phyloP scores from a whole-genome alignment of 2,888 invertebrate genomes.

The Ephialtes manifestator region DNA sequence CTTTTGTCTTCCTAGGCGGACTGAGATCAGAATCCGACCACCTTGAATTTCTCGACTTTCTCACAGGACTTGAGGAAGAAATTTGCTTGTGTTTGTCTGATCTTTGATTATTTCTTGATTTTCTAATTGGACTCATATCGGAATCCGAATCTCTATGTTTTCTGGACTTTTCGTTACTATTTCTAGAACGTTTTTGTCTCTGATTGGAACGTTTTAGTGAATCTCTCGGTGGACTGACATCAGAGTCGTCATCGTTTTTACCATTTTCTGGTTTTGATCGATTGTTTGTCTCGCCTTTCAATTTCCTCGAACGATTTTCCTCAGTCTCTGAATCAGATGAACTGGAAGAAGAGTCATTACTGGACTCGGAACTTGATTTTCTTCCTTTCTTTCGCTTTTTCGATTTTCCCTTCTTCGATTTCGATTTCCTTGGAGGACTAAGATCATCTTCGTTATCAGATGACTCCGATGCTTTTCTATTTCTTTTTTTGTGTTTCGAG shows the following conservation, averaged over 20 bases:
- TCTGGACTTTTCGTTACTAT: conserved; percentile 59
- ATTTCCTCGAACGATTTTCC: conserved; percentile 74
- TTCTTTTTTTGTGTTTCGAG: not conserved
- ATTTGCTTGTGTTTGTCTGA: conserved; percentile 36
- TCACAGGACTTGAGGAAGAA: not conserved
- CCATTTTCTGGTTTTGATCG: conserved; percentile 50
- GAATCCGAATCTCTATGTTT: conserved; percentile 70
- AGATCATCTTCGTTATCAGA: not conserved
- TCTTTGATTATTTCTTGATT: conserved; percentile 22
- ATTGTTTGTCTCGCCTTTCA: conserved; percentile 47
- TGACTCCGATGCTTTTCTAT: not conserved
- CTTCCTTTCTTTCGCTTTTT: conserved; percentile 11
- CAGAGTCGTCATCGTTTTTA: conserved; percentile 69
- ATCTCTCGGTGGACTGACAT: conserved; percentile 81
- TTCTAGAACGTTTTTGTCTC: conserved; percentile 66
- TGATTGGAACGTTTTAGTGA: conserved; percentile 61
- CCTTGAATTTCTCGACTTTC: conserved; percentile 59
- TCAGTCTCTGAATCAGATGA: conserved; percentile 75
- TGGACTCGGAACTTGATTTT: conserved; percentile 20
- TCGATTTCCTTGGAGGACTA: not conserved
- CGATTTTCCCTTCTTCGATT: conserved; percentile 16
- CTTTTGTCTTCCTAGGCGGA: conserved; percentile 60
- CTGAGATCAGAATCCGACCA: conserved; percentile 69
- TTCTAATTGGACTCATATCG: conserved; percentile 69
- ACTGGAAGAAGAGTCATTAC: conserved; percentile 17